These are phyloP conservation scores for Pheucticus melanocephalus DNA, from an alignment of 2,113 vertebrate genomes.

Conservation along the genomic window DNA sequence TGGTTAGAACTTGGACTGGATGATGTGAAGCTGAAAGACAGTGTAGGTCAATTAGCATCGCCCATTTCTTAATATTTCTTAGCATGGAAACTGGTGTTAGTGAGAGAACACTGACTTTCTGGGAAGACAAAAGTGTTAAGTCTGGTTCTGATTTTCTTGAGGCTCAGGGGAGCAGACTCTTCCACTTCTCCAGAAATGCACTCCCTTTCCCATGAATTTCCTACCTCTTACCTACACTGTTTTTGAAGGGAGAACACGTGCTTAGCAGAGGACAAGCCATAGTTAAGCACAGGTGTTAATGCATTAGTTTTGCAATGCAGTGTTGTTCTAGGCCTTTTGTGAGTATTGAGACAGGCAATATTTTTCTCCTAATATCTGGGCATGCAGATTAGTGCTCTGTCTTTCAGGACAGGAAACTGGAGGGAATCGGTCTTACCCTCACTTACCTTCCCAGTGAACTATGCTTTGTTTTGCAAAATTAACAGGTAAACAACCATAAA, in stretches of 20 bases:
- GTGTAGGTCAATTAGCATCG: neutral
- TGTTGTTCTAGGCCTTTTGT: neutral
- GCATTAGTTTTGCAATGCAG: neutral
- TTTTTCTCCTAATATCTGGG: neutral
- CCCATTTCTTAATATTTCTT: neutral
- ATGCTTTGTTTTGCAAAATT: neutral
- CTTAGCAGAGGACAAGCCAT: neutral
- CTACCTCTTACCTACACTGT: neutral
- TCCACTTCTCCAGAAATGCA: neutral
- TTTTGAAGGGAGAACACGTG: neutral
- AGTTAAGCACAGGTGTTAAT: neutral
- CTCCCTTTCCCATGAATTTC: neutral
- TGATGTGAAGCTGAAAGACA: neutral
- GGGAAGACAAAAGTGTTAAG: neutral
- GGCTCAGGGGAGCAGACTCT: neutral
- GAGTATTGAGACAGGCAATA: neutral
- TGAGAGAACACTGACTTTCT: neutral
- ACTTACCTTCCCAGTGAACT: neutral
- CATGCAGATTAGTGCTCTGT: neutral
- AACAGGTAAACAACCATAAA: neutral
- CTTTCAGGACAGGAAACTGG: neutral
- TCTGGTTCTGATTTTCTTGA: neutral
- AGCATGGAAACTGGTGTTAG: neutral
- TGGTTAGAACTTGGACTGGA: neutral
- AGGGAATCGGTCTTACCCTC: neutral